Evolutionary conservation across 2,888 invertebrate genomes (phyloP).

Genomic region (Tholera decimalis): DNA sequence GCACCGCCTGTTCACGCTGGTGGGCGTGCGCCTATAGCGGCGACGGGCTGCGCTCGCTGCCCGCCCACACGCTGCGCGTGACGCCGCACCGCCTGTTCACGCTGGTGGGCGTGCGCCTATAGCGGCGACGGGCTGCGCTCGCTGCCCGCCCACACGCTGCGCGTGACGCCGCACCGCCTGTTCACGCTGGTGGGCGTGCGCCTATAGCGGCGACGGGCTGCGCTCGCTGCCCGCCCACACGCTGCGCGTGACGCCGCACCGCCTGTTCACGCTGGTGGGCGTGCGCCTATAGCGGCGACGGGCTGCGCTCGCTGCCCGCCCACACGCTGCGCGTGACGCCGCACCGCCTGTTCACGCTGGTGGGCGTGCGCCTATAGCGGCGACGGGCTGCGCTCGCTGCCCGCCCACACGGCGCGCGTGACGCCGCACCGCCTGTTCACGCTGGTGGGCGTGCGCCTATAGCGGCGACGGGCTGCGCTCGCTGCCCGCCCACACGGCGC

Average conservation of each 20-base stretch:
- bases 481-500: conserved; percentile 60
- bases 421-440: conserved; percentile 79
- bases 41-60: conserved; percentile 76
- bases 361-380: conserved; percentile 78
- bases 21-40: conserved; percentile 78
- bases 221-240: conserved; percentile 63
- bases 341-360: conserved; percentile 79
- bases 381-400: conserved; percentile 76
- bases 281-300: conserved; percentile 82
- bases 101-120: conserved; percentile 76
- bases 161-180: conserved; percentile 72
- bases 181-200: conserved; percentile 79
- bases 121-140: conserved; percentile 78
- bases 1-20: conserved; percentile 79
- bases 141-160: conserved; percentile 60
- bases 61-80: conserved; percentile 62
- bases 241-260: conserved; percentile 67
- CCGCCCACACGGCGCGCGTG: conserved; percentile 62
- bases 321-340: conserved; percentile 59
- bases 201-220: conserved; percentile 80
- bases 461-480: conserved; percentile 78
- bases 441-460: conserved; percentile 76
- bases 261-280: conserved; percentile 79
- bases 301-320: conserved; percentile 70
- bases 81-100: conserved; percentile 79